These are phyloP conservation scores for Erythrolamprus reginae DNA, from an alignment of 2,113 vertebrate species.

Conservation along the genomic window DNA sequence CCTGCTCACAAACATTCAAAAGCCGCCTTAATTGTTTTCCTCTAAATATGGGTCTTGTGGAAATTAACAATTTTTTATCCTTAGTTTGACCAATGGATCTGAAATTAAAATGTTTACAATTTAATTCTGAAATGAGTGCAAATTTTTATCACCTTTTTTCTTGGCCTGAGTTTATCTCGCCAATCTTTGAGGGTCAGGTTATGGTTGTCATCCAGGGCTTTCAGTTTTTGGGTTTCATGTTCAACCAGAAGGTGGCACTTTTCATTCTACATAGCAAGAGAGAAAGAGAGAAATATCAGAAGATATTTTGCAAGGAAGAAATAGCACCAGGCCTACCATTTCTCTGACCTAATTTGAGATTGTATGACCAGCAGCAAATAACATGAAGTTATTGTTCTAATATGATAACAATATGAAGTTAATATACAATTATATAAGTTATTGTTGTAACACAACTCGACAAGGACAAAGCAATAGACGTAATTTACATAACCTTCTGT, in stretches of 20 bases:
- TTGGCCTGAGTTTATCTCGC: constrained; percentile 85
- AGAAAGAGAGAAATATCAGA: not conserved
- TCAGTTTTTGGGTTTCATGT: constrained; percentile 91
- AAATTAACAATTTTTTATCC: not conserved
- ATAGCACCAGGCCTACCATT: not conserved
- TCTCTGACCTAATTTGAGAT: not conserved
- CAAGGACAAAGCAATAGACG: too few relatives aligned
- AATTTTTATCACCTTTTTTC: constrained; percentile 79
- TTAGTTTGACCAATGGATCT: not conserved
- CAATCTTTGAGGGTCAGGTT: constrained; percentile 87
- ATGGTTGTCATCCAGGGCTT: constrained; percentile 85
- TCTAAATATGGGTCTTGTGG: not conserved
- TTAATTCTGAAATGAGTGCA: not conserved
- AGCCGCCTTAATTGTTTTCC: not conserved
- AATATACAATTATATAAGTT: too few relatives aligned
- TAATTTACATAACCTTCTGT: too few relatives aligned
- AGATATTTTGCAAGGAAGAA: not conserved
- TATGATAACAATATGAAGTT: too few relatives aligned
- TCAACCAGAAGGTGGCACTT: constrained; percentile 94
- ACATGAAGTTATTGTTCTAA: not conserved
- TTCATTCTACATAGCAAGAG: constrained; percentile 78
- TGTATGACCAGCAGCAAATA: not conserved
- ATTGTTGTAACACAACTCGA: too few relatives aligned
- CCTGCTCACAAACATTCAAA: not conserved
- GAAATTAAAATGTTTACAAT: not conserved